Conservation (phyloP, 2,888 invertebrate species). For the Salticus scenicus region DNA sequence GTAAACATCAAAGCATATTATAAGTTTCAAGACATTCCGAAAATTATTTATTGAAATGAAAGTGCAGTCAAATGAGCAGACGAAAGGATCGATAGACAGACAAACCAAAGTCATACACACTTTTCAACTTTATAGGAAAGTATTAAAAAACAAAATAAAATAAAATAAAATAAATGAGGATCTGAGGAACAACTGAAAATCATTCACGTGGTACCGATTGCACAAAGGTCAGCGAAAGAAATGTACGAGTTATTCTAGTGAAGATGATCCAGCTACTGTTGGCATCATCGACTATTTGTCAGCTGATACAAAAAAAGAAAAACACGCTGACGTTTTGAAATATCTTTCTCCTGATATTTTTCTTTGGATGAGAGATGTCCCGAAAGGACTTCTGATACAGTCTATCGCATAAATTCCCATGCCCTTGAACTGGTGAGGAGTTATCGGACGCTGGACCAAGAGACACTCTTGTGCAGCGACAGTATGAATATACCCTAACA, state of each 20-base stretch:
- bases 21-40: too few relatives aligned
- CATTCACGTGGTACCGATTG: too few relatives aligned
- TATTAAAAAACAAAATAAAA: too few relatives aligned
- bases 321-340: conserved; percentile 42
- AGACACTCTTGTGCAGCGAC: conserved; percentile 6
- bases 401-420: conserved; percentile 64
- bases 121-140: too few relatives aligned
- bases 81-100: too few relatives aligned
- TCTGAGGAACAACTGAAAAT: conserved; percentile 39
- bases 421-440: conserved; percentile 57
- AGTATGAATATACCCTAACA: neutral
- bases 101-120: too few relatives aligned
- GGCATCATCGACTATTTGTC: conserved; percentile 46
- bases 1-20: too few relatives aligned
- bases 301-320: conserved; percentile 29
- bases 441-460: conserved; percentile 63
- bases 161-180: neutral
- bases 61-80: too few relatives aligned
- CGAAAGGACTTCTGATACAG: conserved; percentile 56
- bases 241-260: conserved; percentile 39
- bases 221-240: conserved; percentile 29
- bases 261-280: conserved; percentile 48
- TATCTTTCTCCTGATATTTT: conserved; percentile 1
- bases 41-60: too few relatives aligned
- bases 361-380: conserved; percentile 31